phyloP scores from a whole-genome alignment of 2,888 invertebrate genomes.

The Hoplodrina blanda region DNA sequence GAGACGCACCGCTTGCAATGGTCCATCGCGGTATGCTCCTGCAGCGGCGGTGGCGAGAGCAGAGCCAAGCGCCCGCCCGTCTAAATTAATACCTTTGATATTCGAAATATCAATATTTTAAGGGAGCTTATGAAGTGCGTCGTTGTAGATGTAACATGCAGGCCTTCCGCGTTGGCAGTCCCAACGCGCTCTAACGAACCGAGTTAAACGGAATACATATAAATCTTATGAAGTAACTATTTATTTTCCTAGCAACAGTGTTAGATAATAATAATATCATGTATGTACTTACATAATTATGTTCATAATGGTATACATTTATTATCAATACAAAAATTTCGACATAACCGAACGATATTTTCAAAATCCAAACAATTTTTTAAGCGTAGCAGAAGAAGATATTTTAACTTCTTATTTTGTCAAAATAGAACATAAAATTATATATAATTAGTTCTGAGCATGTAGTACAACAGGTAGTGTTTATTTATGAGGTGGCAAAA shows the following conservation, averaged over 20 bases:
- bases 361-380: not conserved
- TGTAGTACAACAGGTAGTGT: slow-evolving; percentile 69
- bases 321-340: slow-evolving; percentile 3
- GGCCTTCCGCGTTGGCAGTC: slow-evolving; percentile 87
- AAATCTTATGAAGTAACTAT: slow-evolving; percentile 62
- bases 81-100: slow-evolving; percentile 90
- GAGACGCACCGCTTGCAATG: slow-evolving; percentile 87
- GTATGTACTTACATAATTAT: not conserved
- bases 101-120: slow-evolving; percentile 89
- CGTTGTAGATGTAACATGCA: slow-evolving; percentile 77
- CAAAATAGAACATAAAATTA: slow-evolving; percentile 46
- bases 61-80: slow-evolving; percentile 81
- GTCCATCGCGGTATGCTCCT: slow-evolving; percentile 83
- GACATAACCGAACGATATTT: not conserved
- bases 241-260: slow-evolving; percentile 53
- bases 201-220: slow-evolving; percentile 72
- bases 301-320: slow-evolving; percentile 12
- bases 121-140: slow-evolving; percentile 85
- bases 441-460: slow-evolving; percentile 59
- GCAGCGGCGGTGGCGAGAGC: slow-evolving; percentile 68
- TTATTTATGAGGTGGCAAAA: slow-evolving; percentile 84
- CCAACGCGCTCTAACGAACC: slow-evolving; percentile 80
- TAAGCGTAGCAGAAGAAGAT: slow-evolving; percentile 5
- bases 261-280: slow-evolving; percentile 29
- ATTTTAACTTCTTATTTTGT: slow-evolving; percentile 26